Evolutionary conservation across 2,113 vertebrate genomes (phyloP).

Genomic region (Pelmatolapia mariae): DNA sequence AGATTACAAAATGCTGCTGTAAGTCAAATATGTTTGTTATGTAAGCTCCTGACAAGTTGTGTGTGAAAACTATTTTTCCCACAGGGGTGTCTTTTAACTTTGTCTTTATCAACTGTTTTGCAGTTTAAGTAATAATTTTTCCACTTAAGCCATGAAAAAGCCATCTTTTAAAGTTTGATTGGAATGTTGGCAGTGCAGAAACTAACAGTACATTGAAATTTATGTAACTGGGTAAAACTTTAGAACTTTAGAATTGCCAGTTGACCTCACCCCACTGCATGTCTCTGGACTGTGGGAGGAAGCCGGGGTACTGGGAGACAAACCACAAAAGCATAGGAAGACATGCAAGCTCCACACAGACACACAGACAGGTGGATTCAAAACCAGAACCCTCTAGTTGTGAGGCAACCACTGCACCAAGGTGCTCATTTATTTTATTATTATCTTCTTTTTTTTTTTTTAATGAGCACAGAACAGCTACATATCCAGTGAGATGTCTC

Average conservation of each 20-base stretch:
- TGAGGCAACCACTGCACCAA: background rate
- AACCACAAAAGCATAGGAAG: no score
- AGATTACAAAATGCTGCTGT: background rate
- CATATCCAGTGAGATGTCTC: slow-evolving; percentile 24
- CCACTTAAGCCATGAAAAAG: background rate
- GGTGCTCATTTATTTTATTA: background rate
- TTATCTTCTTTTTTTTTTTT: background rate
- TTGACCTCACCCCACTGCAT: background rate
- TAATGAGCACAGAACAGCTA: background rate
- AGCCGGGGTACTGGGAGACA: background rate
- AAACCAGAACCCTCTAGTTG: background rate
- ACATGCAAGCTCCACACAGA: background rate
- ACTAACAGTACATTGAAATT: background rate
- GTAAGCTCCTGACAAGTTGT: background rate
- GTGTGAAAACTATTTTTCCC: background rate
- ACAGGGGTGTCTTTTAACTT: background rate
- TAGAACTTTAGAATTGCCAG: background rate
- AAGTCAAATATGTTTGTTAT: background rate
- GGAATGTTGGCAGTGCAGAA: background rate
- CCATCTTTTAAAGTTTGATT: background rate
- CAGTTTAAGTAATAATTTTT: background rate
- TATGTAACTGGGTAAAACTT: background rate
- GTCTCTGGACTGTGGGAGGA: background rate
- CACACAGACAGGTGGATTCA: background rate
- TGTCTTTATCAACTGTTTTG: background rate